These are phyloP conservation scores for Rhinopomastus cyanomelas DNA, from an alignment of 2,113 vertebrate genomes.

Conservation along the genomic window DNA sequence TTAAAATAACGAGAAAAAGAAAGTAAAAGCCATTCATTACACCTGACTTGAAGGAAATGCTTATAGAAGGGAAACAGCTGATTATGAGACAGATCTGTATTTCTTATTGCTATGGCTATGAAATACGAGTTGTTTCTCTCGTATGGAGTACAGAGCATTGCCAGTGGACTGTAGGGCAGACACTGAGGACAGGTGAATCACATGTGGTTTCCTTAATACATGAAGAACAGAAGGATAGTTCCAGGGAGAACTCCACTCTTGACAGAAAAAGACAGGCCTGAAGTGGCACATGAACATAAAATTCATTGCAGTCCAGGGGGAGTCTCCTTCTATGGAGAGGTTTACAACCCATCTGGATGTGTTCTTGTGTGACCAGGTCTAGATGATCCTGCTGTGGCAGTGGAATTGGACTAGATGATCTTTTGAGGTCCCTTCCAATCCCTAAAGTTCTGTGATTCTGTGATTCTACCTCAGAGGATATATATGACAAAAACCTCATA, in stretches of 20 bases:
- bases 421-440: too few relatives aligned
- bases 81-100: neutral
- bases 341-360: too few relatives aligned
- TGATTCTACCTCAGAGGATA: neutral
- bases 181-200: neutral
- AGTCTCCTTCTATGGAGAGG: too few relatives aligned
- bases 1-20: neutral
- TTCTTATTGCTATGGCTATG: neutral
- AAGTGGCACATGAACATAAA: neutral
- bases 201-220: neutral
- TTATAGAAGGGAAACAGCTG: neutral
- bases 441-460: too few relatives aligned
- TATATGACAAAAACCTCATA: too few relatives aligned
- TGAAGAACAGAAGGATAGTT: neutral
- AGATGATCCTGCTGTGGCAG: too few relatives aligned
- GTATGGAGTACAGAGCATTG: neutral
- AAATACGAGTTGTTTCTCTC: neutral
- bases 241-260: neutral
- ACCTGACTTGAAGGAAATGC: neutral
- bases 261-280: neutral
- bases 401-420: too few relatives aligned
- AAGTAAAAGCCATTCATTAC: neutral
- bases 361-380: too few relatives aligned
- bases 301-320: neutral
- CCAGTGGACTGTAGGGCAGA: neutral